Evolutionary conservation across 2,797 vertebrate species (phyloP).

Genomic region (Odontamblyopus lacepedii): DNA sequence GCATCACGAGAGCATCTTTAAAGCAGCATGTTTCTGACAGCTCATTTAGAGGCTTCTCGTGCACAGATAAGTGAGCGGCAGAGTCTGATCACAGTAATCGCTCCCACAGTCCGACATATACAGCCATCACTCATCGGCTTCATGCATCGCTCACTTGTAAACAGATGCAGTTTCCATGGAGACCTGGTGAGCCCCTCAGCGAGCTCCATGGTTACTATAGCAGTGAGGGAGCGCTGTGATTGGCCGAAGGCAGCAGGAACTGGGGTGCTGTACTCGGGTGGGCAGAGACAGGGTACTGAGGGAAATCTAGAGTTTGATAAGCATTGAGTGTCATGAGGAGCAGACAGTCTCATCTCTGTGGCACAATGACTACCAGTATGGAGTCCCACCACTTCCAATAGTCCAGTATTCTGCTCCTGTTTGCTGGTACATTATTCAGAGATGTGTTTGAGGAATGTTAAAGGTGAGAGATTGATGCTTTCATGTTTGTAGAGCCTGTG

Average conservation of each 20-base stretch:
- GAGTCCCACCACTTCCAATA: constrained; percentile 72
- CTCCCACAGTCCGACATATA: constrained; percentile 18
- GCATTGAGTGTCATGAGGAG: constrained; percentile 66
- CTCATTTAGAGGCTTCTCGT: constrained; percentile 26
- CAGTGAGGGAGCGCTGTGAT: constrained; percentile 62
- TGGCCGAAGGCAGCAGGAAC: constrained; percentile 63
- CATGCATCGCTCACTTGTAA: constrained; percentile 73
- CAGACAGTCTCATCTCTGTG: constrained; percentile 46
- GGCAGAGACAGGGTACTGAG: constrained; percentile 44
- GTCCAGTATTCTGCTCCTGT: constrained; percentile 58
- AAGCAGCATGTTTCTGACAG: constrained; percentile 19
- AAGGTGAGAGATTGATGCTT: constrained; percentile 48
- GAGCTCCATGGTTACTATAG: constrained; percentile 83
- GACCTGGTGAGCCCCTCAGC: constrained; percentile 73
- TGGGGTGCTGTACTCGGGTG: constrained; percentile 52
- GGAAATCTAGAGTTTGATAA: constrained; percentile 68
- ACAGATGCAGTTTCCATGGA: constrained; percentile 89
- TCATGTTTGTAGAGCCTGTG: constrained; percentile 51
- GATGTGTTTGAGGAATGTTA: constrained; percentile 26
- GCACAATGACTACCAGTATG: constrained; percentile 69
- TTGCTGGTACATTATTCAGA: constrained; percentile 35
- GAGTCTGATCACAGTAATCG: constrained; percentile 11
- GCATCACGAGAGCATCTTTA: constrained; percentile 31
- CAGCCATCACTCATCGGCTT: constrained; percentile 35
- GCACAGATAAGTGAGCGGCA: constrained; percentile 30